Base-by-base conservation (phyloP, 2,888 invertebrate species). In the Entomobrya proxima region DNA sequence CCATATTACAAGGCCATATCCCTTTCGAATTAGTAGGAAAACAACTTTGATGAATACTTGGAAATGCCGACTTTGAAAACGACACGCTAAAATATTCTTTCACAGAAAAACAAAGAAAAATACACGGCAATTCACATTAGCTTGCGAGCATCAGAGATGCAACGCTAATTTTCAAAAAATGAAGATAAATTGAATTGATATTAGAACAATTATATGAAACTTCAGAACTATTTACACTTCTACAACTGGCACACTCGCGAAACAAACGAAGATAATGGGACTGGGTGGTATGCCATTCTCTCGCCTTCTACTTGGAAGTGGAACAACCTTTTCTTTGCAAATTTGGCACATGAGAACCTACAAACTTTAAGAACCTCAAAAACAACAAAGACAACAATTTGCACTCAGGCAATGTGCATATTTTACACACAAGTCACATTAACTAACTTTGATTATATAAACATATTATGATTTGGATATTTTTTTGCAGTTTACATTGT, bases 111-210 rank as follows among this genome's bases (percentile, higher is more conserved):
- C 44, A 82, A 82, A 75, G 24, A 75, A 32, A 72, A 81, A 52
- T 18, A 80, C 80, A 82, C 61, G 64, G 37, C 74, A 74, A 40
- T 80, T 44, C 82, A 82, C 74, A 74, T 82, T 82, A 75, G 75
- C 58, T 64, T 44, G 40, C 72, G 81, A 47, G 81, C 61, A 37
- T 40, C 30, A 44, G 40, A 61, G 40, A 37, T 67, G 82, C 82
- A 76, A 83, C 76, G 83, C 76, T n/a, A 37, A 35, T 18, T 44
- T 47, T 5, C 21, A 67, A 69, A 37, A 24, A 27, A 35, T 80
- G 69, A 55, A 3, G 58, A 69, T 69, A 55, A 24, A 24, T 55
- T 24, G 6, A 21, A 37, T 67, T 61, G 35, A 37, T 64, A 13
- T 32, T 64, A 32, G 15, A 58, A 61, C 27, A 32, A 32, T 64